Evolutionary conservation across 2,113 vertebrate genomes (phyloP), one percentile per base, ranked within the genome.

Genomic region (Ginglymostoma cirratum): DNA sequence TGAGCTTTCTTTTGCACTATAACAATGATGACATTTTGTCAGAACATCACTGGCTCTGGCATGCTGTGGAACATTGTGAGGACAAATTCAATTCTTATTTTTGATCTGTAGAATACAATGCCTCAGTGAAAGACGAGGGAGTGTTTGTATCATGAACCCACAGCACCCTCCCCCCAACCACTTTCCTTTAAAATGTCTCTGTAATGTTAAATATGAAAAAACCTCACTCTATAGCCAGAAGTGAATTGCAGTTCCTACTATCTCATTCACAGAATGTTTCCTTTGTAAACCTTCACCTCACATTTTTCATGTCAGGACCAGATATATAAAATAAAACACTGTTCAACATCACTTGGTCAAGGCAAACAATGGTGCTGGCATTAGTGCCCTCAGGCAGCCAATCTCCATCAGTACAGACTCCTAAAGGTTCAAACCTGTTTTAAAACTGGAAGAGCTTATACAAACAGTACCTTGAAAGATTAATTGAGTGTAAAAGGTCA

Each of bases 381-480:
- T 70, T 42, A 67, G 66, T 70, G 61, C 90, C 55, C 30, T 34
- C n/a, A 66, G 90, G 90, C 52, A 67, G 19, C 92, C 92, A 17
- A 70, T 61, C 52, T 90, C 52, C 12, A 69, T 45, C 92, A 70
- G 38, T 27, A 45, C 12, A 0, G 61, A 30, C 65, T 55, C 87
- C 10, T 61, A 30, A 90, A 90, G 87, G 52, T 90, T 52, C 66
- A 45, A 69, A 69, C 65, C 92, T 69, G 66, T 23, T 45, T 69
- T n/a, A 42, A 94, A 69, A 66, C 66, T 94, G 65, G 38, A 70
- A 94, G 38, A 45, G 92, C 38, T 45, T 69, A 45, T 70, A 94
- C 92, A 94, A 94, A 94, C 92, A 94, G 38, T 94, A 94, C 66
- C 92, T 94, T 94, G n/a, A 94, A 94, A 94, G 92, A 94, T 94